Conservation (phyloP, 2,113 vertebrate genomes). For the Alligator sinensis region DNA sequence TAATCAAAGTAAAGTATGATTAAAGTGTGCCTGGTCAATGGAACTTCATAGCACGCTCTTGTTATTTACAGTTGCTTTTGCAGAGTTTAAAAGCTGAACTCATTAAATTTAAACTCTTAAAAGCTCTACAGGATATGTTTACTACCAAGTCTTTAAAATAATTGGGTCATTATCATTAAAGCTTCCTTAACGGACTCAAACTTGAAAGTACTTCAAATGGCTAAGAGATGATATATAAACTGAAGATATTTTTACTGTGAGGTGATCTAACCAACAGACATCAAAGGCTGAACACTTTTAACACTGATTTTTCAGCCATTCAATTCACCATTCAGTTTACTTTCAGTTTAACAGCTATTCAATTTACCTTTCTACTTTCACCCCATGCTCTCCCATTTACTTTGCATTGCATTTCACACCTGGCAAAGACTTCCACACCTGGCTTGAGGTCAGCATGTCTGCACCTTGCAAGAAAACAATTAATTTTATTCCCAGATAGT, state of each 20-base stretch:
- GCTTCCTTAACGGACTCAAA: slow-evolving; percentile 40
- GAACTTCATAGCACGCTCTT: background rate
- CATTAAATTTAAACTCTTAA: slow-evolving; percentile 58
- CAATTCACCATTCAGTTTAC: background rate
- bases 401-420: background rate
- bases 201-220: slow-evolving; percentile 33
- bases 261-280: slow-evolving; percentile 49
- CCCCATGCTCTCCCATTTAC: background rate
- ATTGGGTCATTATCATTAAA: slow-evolving; percentile 64
- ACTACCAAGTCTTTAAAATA: slow-evolving; percentile 64
- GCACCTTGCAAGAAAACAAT: background rate
- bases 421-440: background rate
- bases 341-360: background rate
- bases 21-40: background rate
- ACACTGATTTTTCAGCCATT: background rate
- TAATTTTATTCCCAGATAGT: background rate
- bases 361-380: background rate
- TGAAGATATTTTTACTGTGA: slow-evolving; percentile 42
- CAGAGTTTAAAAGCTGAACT: slow-evolving; percentile 17
- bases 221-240: slow-evolving; percentile 5
- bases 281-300: slow-evolving; percentile 45
- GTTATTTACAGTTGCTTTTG: slow-evolving; percentile 46
- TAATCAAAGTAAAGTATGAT: background rate
- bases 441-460: too few relatives aligned
- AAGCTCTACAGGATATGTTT: slow-evolving; percentile 35